Evolutionary conservation across 2,113 vertebrate genomes (phyloP), one percentile per base, ranked within the genome.

Genomic region (Psophia crepitans): DNA sequence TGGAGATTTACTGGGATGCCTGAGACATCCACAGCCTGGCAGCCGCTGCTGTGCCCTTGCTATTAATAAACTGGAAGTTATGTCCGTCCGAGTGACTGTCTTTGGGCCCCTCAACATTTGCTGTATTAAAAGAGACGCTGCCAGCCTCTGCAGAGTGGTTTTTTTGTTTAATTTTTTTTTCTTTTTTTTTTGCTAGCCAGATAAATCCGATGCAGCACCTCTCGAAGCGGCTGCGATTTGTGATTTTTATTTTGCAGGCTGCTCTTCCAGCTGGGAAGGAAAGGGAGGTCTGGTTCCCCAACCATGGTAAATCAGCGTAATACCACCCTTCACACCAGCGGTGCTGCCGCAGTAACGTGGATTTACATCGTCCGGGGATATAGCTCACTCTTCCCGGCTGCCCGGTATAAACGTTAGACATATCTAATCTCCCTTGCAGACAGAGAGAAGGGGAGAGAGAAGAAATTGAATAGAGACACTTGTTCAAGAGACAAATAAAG

Each of bases 171-270:
- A 23, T 43, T 4, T 12, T 65, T 49, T 30, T 8, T 3, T 9
- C 22, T 24, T 23, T n/a, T 35, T 35, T 11, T 90, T 41, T 71
- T 84, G 14, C 74, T 70, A 81, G 68, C n/a, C 23, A 48, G 43
- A 84, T 68, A 87, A 96, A 91, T 64, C 65, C 77, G 4, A 1
- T 30, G 9, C 46, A 84, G 51, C 53, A 64, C 17, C 80, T 74
- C 69, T 84, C 8, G 1, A 78, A 84, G 73, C 1, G 2, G 51
- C 77, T 68, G 84, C n/a, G 1, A 60, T 60, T 37, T 78, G n/a
- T 84, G 91, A 51, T 51, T 96, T 92, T 92, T 78, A 81, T 89
- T 91, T 96, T 81, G 48, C 80, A 89, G 93, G 71, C 71, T 91
- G 65, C 8, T 93, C 73, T 63, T 84, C 74, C 77, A 63, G 64